phyloP scores from a whole-genome alignment of 1,140 invertebrate species.

The Camponotus pennsylvanicus region DNA sequence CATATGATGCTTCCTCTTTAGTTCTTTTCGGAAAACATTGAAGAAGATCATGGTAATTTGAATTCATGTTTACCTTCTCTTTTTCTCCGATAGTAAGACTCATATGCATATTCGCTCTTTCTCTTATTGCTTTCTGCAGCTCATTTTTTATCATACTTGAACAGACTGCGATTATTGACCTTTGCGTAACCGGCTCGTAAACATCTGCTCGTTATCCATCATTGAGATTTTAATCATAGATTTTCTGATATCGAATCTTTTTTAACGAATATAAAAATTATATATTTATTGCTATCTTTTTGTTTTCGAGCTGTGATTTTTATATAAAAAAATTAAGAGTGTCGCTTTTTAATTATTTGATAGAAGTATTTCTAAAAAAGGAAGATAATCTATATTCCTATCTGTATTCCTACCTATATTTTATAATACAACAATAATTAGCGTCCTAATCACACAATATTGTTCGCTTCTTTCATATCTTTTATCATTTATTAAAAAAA shows the following conservation, averaged over 20 bases:
- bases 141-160: slow-evolving; percentile 58
- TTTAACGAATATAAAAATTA: not conserved
- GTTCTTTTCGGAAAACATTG: slow-evolving; percentile 1
- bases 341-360: not conserved
- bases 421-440: not conserved
- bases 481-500: not conserved
- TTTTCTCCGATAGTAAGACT: not conserved
- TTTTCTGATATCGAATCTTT: slow-evolving; percentile 5
- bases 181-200: slow-evolving; percentile 21
- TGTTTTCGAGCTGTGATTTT: not conserved
- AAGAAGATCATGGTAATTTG: not conserved
- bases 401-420: too few species aligned
- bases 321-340: not conserved
- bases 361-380: not conserved
- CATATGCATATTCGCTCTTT: not conserved
- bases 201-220: slow-evolving; percentile 52
- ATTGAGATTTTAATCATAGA: slow-evolving; percentile 49
- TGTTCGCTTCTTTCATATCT: not conserved
- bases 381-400: too few species aligned
- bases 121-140: not conserved
- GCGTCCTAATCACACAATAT: not conserved
- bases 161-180: slow-evolving; percentile 57
- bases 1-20: not conserved
- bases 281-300: not conserved
- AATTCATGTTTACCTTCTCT: not conserved